These are phyloP conservation scores for Esox niger DNA, from an alignment of 2,113 vertebrate species.

Conservation along the genomic window DNA sequence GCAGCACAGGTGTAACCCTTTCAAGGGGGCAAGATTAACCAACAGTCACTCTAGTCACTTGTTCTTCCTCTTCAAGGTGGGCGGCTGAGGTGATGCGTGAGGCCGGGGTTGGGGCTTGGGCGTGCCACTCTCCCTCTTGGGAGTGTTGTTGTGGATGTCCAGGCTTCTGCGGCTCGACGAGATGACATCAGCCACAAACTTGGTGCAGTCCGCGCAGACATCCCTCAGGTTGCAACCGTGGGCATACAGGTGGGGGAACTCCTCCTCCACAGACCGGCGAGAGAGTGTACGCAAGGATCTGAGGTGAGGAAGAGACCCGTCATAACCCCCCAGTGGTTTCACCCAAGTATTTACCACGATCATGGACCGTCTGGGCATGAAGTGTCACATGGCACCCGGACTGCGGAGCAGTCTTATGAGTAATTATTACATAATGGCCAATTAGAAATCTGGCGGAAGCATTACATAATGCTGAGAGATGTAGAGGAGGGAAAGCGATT, in stretches of 20 bases:
- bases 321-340: not conserved
- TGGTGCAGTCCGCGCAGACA: conserved; percentile 85
- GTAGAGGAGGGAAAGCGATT: too few species aligned
- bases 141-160: conserved; percentile 83
- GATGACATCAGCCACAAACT: conserved; percentile 87
- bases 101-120: conserved; percentile 17
- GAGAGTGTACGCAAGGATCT: conserved; percentile 81
- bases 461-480: not conserved
- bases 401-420: conserved; percentile 32
- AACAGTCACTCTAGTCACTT: conserved; percentile 30
- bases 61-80: conserved; percentile 8
- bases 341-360: not conserved
- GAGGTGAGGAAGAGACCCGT: not conserved
- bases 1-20: conserved; percentile 4
- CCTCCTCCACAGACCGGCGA: conserved; percentile 84
- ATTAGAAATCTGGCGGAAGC: conserved; percentile 28
- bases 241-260: conserved; percentile 92
- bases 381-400: too few species aligned
- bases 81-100: conserved; percentile 14
- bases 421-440: conserved; percentile 57
- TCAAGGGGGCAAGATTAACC: not conserved
- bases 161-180: conserved; percentile 90
- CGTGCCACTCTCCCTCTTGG: conserved; percentile 63
- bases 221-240: conserved; percentile 87
- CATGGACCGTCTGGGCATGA: too few species aligned